Conservation (phyloP, 1,140 invertebrate species). For the Diorhabda sublineata region DNA sequence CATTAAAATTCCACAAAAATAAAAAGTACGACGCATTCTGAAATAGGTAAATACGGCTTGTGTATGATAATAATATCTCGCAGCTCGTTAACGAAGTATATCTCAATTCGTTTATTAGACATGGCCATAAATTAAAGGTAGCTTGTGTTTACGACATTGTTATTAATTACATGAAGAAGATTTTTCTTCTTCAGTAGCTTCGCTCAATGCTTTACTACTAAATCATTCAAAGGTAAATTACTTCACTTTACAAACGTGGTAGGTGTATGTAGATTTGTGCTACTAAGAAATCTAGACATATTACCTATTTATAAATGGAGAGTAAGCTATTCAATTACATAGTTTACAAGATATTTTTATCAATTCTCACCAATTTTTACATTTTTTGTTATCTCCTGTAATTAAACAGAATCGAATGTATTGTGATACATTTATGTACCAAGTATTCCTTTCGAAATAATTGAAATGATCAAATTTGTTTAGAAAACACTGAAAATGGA, state of each 20-base stretch:
- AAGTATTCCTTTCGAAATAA: too few species aligned
- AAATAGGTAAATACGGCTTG: not conserved
- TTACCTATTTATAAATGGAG: too few species aligned
- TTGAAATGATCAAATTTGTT: too few species aligned
- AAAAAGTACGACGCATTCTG: not conserved
- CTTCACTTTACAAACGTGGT: not conserved
- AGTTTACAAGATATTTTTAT: too few species aligned
- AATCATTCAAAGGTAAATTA: not conserved
- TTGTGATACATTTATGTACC: too few species aligned
- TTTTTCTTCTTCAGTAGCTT: not conserved
- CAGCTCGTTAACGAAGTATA: not conserved
- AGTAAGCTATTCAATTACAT: too few species aligned
- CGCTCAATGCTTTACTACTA: not conserved
- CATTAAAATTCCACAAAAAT: constrained; percentile 1
- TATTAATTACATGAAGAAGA: not conserved
- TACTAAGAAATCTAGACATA: too few species aligned
- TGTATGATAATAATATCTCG: not conserved
- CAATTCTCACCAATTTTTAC: too few species aligned
- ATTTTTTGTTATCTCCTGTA: too few species aligned
- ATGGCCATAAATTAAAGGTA: not conserved
- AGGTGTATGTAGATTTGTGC: not conserved
- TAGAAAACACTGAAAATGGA: too few species aligned
- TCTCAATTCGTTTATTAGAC: constrained; percentile 1
- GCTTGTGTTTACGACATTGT: not conserved
- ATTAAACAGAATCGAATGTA: too few species aligned